Percentiles rank a stretch among this genome's conserved stretches.
Conservation (phyloP, 2,888 invertebrate genomes). For the Caenorhabditis virilis region DNA sequence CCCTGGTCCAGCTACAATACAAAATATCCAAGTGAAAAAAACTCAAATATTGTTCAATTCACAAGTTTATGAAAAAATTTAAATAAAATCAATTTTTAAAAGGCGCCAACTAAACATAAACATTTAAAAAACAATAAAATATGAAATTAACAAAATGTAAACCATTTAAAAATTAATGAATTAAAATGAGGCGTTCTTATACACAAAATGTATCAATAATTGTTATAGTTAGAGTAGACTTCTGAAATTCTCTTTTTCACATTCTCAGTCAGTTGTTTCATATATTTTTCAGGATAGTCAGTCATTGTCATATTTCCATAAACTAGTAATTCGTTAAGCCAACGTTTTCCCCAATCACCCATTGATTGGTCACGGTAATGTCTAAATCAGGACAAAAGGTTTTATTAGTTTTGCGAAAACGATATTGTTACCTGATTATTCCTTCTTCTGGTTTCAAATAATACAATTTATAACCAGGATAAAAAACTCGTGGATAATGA, state of each 20-base stretch:
- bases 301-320: slow-evolving; percentile 8
- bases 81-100: too few species aligned
- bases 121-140: too few species aligned
- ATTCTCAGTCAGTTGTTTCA: slow-evolving; percentile 6
- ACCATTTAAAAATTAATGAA: too few species aligned
- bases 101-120: too few species aligned
- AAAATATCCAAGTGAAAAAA: too few species aligned
- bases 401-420: background rate
- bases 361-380: slow-evolving; percentile 16
- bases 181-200: too few species aligned
- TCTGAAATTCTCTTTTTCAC: slow-evolving; percentile 8
- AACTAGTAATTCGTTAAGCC: slow-evolving; percentile 1
- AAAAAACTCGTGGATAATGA: background rate
- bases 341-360: slow-evolving; percentile 10
- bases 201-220: too few species aligned
- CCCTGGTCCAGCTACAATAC: slow-evolving; percentile 25
- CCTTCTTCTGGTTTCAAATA: slow-evolving; percentile 18
- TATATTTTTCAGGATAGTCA: slow-evolving; percentile 9
- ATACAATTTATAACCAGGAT: slow-evolving; percentile 5
- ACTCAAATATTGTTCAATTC: too few species aligned
- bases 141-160: too few species aligned
- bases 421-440: slow-evolving; percentile 10
- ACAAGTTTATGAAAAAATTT: too few species aligned
- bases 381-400: slow-evolving; percentile 1
- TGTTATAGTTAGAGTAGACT: too few species aligned